Base-by-base conservation (phyloP, 2,888 invertebrate species). In the Endomychus coccineus region DNA sequence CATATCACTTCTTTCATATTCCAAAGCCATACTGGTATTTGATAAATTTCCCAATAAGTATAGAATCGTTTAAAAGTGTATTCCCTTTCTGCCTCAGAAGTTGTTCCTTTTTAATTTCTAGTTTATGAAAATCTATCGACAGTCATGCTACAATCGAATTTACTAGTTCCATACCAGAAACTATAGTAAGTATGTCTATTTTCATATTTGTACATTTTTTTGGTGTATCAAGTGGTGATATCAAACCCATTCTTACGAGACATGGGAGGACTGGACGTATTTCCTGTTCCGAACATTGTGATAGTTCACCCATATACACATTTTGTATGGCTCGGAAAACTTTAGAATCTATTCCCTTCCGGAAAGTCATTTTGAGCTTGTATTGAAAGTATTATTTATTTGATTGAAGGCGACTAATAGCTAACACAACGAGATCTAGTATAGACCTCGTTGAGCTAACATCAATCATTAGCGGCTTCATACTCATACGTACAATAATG, bases 1-100 rank as follows among this genome's bases (percentile, higher is more conserved):
- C 34, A 92, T 86, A 65, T 95, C 95, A 31, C 90, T 89, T 22
- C 91, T 77, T 65, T 96, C 96, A 71, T 95, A 96, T 55, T 95
- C 95, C 50, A 91, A 70, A 1, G 91, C 86, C 42, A 92, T 75
- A 16, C 91, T 90, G 1, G 56, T 58, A 64, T 83, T 86, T 34
- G 81, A 79, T 6, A 88, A 64, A 28, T 80, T 84, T 46, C n/a
- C 87, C 88, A 23, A 88, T 78, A 27, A 91, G 70, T 31, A 88
- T 77, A 45, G 89, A 89, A 57, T 91, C 90, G 39, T 78, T 74
- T 47, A 80, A 78, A 37, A 77, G 71, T 16, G 79, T 80, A 35
- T 53, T 56, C 3, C 87, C 71, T 65, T 90, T 91, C 62, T 82
- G 80, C 50, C 88, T 77, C 49, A 91, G 72, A 63, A 86, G 86